Conservation (phyloP, 2,797 vertebrate species). For the Triplophysa yarkandensis region DNA sequence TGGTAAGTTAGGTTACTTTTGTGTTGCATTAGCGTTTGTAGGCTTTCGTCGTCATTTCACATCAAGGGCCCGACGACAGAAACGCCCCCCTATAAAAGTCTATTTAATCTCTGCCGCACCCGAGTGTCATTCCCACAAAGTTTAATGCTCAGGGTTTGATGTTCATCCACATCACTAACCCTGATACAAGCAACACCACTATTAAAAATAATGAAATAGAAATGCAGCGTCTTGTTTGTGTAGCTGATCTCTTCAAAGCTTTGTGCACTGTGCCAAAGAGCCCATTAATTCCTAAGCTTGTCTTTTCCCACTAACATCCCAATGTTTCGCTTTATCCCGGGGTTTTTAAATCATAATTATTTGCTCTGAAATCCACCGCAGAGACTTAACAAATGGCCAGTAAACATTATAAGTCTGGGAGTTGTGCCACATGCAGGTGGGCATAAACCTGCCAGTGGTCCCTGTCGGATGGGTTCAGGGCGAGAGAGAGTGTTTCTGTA, state of each 20-base stretch:
- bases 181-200: neutral
- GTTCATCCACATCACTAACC: neutral
- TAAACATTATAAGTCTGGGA: constrained; percentile 7
- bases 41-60: no score
- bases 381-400: constrained; percentile 26
- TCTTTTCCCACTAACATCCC: neutral
- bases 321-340: constrained; percentile 12
- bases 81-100: no score
- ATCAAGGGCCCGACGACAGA: no score
- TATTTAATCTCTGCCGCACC: no score
- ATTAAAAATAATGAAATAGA: neutral
- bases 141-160: neutral
- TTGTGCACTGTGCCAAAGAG: neutral
- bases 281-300: constrained; percentile 5
- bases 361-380: constrained; percentile 41
- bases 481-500: constrained; percentile 43
- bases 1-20: no score
- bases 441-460: constrained; percentile 41
- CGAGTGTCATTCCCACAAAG: neutral
- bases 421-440: neutral
- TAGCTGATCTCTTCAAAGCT: neutral
- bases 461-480: constrained; percentile 42
- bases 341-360: constrained; percentile 26
- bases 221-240: neutral
- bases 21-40: no score